phyloP scores from a whole-genome alignment of 2,797 vertebrate species.

The Nyctalus aviator region DNA sequence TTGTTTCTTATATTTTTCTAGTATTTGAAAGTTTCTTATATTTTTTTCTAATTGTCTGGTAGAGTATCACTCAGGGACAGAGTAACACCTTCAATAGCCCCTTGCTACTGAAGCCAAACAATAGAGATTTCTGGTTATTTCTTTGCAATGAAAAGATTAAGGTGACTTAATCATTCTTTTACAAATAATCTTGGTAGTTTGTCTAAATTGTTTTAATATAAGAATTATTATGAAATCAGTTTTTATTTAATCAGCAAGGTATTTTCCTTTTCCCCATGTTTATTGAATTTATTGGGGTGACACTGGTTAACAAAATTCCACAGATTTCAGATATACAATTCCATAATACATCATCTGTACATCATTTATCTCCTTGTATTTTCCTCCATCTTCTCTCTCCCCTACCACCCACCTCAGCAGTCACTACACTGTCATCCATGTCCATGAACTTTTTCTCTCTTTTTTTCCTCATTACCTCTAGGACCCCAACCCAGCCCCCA shows the following conservation, averaged over 20 bases:
- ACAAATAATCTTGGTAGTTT: not conserved
- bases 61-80: not conserved
- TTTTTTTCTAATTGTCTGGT: not conserved
- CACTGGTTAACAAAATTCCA: not conserved
- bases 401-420: not conserved
- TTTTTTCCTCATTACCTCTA: not conserved
- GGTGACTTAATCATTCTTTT: conserved; percentile 36
- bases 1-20: not conserved
- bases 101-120: conserved; percentile 9
- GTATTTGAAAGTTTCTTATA: not conserved
- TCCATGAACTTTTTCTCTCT: not conserved
- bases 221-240: conserved; percentile 35
- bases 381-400: not conserved
- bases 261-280: not conserved
- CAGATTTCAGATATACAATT: not conserved
- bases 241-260: conserved; percentile 44
- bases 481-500: not conserved
- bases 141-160: conserved; percentile 19
- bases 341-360: not conserved
- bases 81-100: not conserved
- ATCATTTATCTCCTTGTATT: not conserved
- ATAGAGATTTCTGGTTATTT: conserved; percentile 29
- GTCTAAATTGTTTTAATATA: conserved; percentile 16
- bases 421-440: not conserved
- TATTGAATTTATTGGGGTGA: not conserved